Conservation (phyloP, 2,797 vertebrate genomes). For the Enteromius unitaeniatus region DNA sequence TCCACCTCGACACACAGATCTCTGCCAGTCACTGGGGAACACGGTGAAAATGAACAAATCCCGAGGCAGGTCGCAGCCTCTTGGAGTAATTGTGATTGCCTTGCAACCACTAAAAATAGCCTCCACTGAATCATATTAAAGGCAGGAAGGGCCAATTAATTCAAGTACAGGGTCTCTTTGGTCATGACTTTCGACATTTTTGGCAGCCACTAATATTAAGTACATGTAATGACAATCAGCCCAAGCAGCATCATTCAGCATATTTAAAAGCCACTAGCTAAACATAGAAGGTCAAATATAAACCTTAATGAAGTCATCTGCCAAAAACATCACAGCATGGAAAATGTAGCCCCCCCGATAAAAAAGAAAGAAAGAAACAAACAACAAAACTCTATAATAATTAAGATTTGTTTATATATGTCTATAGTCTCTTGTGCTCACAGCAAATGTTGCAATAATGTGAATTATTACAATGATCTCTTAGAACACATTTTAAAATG, state of each 20-base stretch:
- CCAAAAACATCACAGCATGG: not conserved
- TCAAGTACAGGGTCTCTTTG: not conserved
- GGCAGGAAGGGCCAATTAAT: conserved; percentile 14
- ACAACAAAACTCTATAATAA: not conserved
- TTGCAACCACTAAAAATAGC: conserved; percentile 32
- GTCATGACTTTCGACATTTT: conserved; percentile 14
- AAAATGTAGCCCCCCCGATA: not conserved
- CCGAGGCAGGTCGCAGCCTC: not conserved
- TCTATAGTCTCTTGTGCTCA: too few relatives aligned
- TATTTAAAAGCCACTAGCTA: conserved; percentile 1
- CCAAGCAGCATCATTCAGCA: not conserved
- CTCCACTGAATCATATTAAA: not conserved
- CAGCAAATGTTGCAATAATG: too few relatives aligned
- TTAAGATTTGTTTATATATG: not conserved
- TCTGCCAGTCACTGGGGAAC: conserved; percentile 20
- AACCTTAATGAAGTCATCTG: not conserved
- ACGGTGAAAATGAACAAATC: conserved; percentile 23
- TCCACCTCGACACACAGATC: conserved; percentile 17
- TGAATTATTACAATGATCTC: not conserved
- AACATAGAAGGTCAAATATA: conserved; percentile 9
- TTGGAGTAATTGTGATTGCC: conserved; percentile 21
- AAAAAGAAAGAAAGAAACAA: too few relatives aligned
- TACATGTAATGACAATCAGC: conserved; percentile 32
- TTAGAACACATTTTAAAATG: too few relatives aligned
- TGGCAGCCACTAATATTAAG: not conserved